Percentiles rank a stretch among this genome's conserved stretches.
phyloP scores from a whole-genome alignment of 2,113 vertebrate species.

The Alouatta palliata region DNA sequence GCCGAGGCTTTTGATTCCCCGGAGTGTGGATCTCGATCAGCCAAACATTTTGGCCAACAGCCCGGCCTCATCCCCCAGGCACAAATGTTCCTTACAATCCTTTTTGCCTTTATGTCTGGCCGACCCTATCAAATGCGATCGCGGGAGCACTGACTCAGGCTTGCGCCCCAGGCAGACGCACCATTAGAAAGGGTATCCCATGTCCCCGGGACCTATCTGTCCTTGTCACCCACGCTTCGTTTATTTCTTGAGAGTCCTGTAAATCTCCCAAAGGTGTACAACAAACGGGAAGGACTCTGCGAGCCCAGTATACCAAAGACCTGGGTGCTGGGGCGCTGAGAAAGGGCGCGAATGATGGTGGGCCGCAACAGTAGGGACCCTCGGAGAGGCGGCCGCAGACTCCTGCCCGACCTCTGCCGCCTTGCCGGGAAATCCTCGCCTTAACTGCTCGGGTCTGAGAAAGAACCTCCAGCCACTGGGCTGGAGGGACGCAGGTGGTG shows the following conservation, averaged over 20 bases:
- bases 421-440: neutral
- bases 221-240: neutral
- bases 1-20: neutral
- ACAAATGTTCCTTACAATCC: neutral
- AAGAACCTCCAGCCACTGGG: fast-evolving
- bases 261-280: neutral
- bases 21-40: neutral
- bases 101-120: neutral
- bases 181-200: neutral
- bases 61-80: neutral
- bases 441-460: neutral
- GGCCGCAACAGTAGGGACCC: neutral
- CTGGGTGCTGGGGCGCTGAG: neutral
- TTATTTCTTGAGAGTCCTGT: neutral
- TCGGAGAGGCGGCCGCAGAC: fast-evolving
- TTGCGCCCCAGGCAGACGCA: neutral
- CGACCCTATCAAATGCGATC: neutral
- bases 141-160: neutral
- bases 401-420: neutral
- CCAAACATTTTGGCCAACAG: neutral
- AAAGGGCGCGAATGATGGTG: neutral
- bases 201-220: neutral
- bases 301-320: neutral
- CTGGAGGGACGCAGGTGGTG: neutral
- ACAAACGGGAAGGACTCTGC: neutral